These are phyloP conservation scores for Hafferia zeledoni DNA, from an alignment of 2,797 vertebrate species.

Conservation along the genomic window DNA sequence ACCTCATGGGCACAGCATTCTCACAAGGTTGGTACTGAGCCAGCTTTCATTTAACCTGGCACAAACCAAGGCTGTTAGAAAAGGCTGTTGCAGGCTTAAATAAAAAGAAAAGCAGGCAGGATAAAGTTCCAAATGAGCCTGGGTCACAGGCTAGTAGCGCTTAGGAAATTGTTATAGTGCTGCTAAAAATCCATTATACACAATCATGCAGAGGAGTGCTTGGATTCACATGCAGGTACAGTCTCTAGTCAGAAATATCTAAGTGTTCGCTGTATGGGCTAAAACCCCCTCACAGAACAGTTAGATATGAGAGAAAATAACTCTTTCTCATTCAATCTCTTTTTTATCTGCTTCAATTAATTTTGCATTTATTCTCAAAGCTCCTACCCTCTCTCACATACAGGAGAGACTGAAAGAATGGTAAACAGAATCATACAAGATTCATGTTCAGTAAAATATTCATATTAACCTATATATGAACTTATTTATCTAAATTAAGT, in stretches of 20 bases:
- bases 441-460: background rate
- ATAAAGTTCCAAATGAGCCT: background rate
- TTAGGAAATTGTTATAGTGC: background rate
- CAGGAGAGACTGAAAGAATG: background rate
- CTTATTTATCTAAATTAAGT: background rate
- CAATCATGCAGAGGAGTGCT: background rate
- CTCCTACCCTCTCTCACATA: background rate
- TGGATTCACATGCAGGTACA: background rate
- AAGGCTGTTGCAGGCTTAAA: background rate
- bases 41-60: background rate
- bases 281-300: background rate
- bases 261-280: background rate
- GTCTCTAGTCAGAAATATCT: background rate
- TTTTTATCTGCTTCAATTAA: background rate
- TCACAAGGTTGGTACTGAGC: background rate
- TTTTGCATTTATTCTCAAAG: background rate
- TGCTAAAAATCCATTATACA: slow-evolving; percentile 37
- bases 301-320: background rate
- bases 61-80: background rate
- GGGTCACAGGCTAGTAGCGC: background rate
- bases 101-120: background rate
- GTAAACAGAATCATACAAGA: background rate
- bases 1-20: background rate
- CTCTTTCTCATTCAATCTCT: background rate
- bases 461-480: background rate